Evolutionary conservation across 2,113 vertebrate genomes (phyloP).

Genomic region (Oxyura jamaicensis): DNA sequence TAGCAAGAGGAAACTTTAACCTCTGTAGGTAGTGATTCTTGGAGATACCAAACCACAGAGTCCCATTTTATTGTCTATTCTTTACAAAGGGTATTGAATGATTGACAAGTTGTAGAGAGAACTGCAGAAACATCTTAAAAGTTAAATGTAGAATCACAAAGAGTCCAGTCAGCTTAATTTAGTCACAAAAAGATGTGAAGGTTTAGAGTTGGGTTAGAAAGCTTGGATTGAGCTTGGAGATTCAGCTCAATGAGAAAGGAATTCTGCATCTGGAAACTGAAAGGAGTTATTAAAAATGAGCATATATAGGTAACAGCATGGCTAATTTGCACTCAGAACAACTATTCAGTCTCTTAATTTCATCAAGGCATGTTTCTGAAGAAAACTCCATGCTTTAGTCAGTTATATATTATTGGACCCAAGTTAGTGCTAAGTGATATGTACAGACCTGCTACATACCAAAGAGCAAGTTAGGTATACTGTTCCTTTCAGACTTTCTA

Average conservation of each 20-base stretch:
- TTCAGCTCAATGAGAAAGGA: not conserved
- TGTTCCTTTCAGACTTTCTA: not conserved
- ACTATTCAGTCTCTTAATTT: not conserved
- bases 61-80: not conserved
- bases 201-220: not conserved
- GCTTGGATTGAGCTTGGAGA: not conserved
- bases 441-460: not conserved
- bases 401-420: not conserved
- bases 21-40: not conserved
- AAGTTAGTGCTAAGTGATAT: not conserved
- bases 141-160: not conserved
- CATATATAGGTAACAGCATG: not conserved
- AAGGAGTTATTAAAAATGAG: not conserved
- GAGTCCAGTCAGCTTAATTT: not conserved
- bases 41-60: not conserved
- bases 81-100: not conserved
- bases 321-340: not conserved
- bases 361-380: not conserved
- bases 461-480: not conserved
- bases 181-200: not conserved
- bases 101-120: not conserved
- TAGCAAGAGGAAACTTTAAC: not conserved
- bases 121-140: not conserved
- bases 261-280: not conserved
- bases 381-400: not conserved